Base-by-base conservation (phyloP, 1,140 invertebrate genomes). In the Hyphantria cunea region DNA sequence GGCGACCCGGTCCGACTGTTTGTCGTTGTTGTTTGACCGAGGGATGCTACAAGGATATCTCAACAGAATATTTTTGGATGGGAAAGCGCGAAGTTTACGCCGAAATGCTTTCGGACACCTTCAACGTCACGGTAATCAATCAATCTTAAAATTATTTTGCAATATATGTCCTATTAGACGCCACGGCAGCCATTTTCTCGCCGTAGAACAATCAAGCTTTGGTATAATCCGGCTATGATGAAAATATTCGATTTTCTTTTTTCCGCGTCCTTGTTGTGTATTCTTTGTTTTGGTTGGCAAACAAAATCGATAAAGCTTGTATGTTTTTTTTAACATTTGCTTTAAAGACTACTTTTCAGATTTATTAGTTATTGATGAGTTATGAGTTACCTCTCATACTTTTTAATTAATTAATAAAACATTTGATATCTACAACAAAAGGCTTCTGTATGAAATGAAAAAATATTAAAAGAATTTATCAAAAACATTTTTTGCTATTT, bases 1-100 rank as follows among this genome's bases (percentile, higher is more conserved):
- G 86, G 86, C 71, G 82, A 62, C 84, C 85, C 67, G 85, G 85
- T 9, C 83, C 85, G 3, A 81, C 76, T 33, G 86, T 89, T 13
- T 89, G 86, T 60, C 79, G 86, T 2, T 89, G 86, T 82, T 89
- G 86, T 72, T 68, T 89, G 7, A 53, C 84, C 0, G 86, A 89
- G 52, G 86, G 86, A 0, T 89, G 86, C 66, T 88, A 89, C 48
- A 89, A 89, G 67, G 86, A 89, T 61, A 89, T 89, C 76, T 85
- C 84, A 12, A 89, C 85, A 42, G 85, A 89, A 82, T 89, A 89
- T 77, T 88, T 88, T 63, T 89, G 86, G 86, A 89, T 89, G 86
- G 86, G 86, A 32, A 86, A 86, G 66, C 67, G 82, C 44, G 86
- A 89, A 76, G 85, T 88, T 14, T 89, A 89, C 53, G 74, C 75